These are phyloP conservation scores for Zosterops borbonicus DNA, from an alignment of 2,113 vertebrate species.

Conservation along the genomic window DNA sequence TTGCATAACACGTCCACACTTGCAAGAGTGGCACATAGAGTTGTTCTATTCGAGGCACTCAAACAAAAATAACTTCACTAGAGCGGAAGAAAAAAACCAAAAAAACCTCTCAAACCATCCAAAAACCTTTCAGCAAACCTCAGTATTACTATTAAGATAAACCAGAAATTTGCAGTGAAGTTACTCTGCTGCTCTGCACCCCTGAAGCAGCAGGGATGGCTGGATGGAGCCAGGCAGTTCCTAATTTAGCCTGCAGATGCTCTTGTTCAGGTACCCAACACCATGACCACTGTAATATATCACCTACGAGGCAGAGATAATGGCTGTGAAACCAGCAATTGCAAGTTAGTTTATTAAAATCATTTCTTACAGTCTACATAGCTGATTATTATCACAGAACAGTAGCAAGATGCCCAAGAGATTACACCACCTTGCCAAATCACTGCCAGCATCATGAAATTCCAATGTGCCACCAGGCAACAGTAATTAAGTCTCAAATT, in stretches of 20 bases:
- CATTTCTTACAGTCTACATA: not conserved
- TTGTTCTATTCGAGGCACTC: not conserved
- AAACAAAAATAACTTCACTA: not conserved
- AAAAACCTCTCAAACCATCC: not conserved
- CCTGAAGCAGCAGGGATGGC: not conserved
- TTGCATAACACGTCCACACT: not conserved
- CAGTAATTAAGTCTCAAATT: not conserved
- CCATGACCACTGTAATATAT: fast-evolving
- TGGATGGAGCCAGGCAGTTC: not conserved
- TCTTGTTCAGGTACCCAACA: not conserved
- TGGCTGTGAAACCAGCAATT: not conserved
- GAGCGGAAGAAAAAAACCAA: fast-evolving
- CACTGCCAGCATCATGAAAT: not conserved
- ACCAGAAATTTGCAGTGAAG: not conserved
- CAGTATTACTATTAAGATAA: not conserved
- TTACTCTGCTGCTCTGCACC: not conserved
- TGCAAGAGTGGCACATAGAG: not conserved
- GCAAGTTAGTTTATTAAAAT: not conserved
- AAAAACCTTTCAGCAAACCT: not conserved
- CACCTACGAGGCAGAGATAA: not conserved
- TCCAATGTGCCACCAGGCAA: not conserved
- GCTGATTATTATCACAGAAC: not conserved
- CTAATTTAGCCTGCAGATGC: not conserved
- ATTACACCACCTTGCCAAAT: not conserved
- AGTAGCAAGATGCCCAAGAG: not conserved